Evolutionary conservation across 1,140 invertebrate genomes (phyloP), one percentile per base, ranked within the genome.

Genomic region (Euglossa dilemma): DNA sequence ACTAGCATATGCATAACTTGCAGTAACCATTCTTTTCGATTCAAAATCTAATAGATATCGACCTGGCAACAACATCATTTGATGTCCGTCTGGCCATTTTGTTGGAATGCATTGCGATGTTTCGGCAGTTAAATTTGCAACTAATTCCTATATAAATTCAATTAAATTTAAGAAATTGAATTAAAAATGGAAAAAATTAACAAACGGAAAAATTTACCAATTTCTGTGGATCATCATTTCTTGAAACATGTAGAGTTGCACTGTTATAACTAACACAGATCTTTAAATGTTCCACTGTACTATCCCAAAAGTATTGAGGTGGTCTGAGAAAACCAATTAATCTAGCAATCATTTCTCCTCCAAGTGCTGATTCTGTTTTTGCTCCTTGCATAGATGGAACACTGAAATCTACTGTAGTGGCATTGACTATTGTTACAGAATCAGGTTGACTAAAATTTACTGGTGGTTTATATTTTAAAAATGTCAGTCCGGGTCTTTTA

Each of bases 381-480:
- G 95, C 94, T 3, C 94, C 92, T 85, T 95, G 95, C 71, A 95
- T 95, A 0, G 96, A 95, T 4, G 95, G 95, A 4, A 96, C 96
- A 47, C 95, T 96, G 91, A 97, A 97, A 89, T 97, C 97, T 3
- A 97, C 96, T 28, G 96, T 96, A 2, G 97, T 98, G 7, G 97
- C 96, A 91, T 98, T 98, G 0, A 98, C 96, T 61, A 98, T 97
- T 0, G 95, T 95, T 3, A 97, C 97, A 43, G 95, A 96, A 91
- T 99, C 98, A 1, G 98, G 98, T 88, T 98, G 97, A 9, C 96
- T 96, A 87, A 96, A 97, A 91, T 99, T 98, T 0, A 97, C 96
- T 0, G 98, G 98, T 91, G 97, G 96, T 81, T 97, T 96, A 92
- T 99, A 99, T 87, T 97, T 97, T 2, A 98, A 95, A 86, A 98